A percentile compares a stretch with the other conserved stretches of the same genome.
phyloP scores from a whole-genome alignment of 2,113 vertebrate genomes.

The Hippolais icterina region DNA sequence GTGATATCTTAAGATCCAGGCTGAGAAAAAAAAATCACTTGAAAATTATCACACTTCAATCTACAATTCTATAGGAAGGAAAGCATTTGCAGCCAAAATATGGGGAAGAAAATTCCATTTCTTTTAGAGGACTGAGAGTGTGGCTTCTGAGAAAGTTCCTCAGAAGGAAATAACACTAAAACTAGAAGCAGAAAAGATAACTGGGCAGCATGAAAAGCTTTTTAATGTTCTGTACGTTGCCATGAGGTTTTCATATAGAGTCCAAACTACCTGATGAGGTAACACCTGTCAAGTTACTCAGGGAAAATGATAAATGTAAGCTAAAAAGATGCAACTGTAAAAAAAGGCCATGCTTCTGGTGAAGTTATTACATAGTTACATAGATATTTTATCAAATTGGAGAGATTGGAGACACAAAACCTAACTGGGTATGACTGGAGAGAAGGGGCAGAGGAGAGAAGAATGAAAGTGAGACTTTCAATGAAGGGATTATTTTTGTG shows the following conservation, averaged over 20 bases:
- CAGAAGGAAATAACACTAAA: background rate
- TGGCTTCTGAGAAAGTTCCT: background rate
- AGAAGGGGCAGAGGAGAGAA: background rate
- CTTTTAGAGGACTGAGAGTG: background rate
- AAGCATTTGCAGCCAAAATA: background rate
- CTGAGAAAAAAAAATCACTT: background rate
- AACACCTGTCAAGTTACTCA: background rate
- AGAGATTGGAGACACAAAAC: background rate
- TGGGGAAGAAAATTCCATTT: background rate
- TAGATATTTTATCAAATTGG: background rate
- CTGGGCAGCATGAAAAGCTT: background rate
- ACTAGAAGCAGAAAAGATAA: background rate
- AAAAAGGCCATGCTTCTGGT: background rate
- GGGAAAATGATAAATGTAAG: background rate
- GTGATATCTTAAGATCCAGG: fast-evolving
- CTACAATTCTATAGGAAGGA: background rate
- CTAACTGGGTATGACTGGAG: background rate
- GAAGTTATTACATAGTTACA: background rate
- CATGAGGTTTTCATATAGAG: background rate
- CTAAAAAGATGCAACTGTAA: background rate
- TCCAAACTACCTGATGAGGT: background rate
- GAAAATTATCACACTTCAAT: background rate
- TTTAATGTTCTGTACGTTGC: background rate
- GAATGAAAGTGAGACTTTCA: background rate
- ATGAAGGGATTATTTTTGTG: background rate